These are phyloP conservation scores for Pavo muticus DNA, from an alignment of 2,113 vertebrate genomes.

Conservation along the genomic window DNA sequence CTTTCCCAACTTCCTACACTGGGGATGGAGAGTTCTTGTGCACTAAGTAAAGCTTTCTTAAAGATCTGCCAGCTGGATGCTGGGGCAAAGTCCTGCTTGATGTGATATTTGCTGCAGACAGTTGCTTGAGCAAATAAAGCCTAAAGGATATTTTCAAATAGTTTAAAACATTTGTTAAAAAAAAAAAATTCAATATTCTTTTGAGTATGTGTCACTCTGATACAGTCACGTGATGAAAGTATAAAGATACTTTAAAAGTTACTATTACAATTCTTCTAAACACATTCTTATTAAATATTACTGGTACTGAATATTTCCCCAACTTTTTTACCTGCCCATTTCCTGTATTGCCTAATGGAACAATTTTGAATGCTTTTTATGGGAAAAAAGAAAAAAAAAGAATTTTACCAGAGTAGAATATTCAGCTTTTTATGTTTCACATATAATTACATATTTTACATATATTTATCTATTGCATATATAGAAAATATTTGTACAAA, in stretches of 20 bases:
- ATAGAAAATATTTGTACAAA: neutral
- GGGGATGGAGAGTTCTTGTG: no score
- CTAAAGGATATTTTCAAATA: neutral
- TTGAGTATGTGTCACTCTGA: neutral
- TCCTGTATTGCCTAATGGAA: neutral
- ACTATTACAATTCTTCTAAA: neutral
- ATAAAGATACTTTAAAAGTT: neutral
- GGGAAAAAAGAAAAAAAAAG: neutral
- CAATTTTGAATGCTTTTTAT: neutral
- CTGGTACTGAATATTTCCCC: neutral
- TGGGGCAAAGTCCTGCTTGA: neutral
- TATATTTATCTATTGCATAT: neutral
- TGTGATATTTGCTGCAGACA: neutral
- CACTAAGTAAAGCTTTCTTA: no score
- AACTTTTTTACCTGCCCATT: neutral
- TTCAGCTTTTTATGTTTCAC: neutral
- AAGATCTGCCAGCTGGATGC: neutral
- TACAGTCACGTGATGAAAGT: neutral
- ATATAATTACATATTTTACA: neutral
- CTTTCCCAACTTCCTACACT: no score
- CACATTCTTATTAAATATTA: neutral
- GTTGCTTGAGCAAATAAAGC: neutral
- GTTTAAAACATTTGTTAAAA: neutral
- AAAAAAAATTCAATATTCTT: rapidly evolving
- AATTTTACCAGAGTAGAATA: neutral